Evolutionary conservation across 1,140 invertebrate genomes (phyloP), one percentile per base, ranked within the genome.

Genomic region (Calosoma granatense): DNA sequence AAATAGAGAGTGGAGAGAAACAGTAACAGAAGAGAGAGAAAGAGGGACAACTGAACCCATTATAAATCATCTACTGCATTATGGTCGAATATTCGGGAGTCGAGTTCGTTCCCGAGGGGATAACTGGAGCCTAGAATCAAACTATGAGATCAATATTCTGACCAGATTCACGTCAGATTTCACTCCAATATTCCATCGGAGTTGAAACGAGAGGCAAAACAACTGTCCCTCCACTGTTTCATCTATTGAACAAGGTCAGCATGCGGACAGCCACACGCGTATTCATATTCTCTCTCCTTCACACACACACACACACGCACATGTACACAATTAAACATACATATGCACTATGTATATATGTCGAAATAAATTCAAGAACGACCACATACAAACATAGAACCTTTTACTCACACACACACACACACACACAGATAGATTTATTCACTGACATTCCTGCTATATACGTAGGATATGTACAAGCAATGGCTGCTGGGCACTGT

Each of bases 11-110:
- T 47, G 4, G 41, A 47, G 41, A 47, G 9, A 6, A 47, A 47
- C 6, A 47, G 41, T 4, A 36, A 36, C 41, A 9, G 41, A 47
- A 47, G 26, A 9, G 41, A 47, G 4, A 12, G 15, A 6, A 6
- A 47, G 9, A 47, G 14, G n/a, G 9, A 47, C 6, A 47, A 17
- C 41, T 12, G 41, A 47, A 47, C 41, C 41, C 41, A 47, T 47
- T 47, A 47, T 47, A 47, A 47, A 47, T 47, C 41, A 47, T 47
- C 41, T 17, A 17, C 9, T 47, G 17, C 17, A 47, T 47, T 47
- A 47, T 47, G 41, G 15, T 17, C 41, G 6, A 17, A 17, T 47
- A 17, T 6, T 47, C 41, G 9, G 3, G 41, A 11, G 6, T 17
- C 17, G 41, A 17, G 15, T 17, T 47, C 41, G 15, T 17, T 30